Conservation (phyloP, 2,113 vertebrate species). For the Epinephelus moara region DNA sequence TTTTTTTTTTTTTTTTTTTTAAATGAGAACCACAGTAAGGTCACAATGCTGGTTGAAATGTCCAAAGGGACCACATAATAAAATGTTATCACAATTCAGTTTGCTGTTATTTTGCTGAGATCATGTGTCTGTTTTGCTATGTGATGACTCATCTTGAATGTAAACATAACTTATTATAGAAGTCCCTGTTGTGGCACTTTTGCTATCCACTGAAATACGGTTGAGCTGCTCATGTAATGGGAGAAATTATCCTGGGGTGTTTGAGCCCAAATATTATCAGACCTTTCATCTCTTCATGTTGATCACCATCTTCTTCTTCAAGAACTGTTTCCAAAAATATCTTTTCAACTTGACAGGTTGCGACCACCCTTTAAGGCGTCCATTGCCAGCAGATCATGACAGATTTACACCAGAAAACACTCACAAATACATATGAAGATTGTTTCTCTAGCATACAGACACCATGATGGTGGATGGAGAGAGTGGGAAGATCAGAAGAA, state of each 20-base stretch:
- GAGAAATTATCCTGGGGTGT: not conserved
- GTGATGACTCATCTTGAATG: conserved; percentile 6
- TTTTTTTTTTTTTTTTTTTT: not conserved
- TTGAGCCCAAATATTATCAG: not conserved
- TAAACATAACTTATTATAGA: conserved; percentile 38
- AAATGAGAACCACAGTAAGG: conserved; percentile 14
- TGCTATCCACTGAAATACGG: not conserved
- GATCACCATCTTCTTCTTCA: conserved; percentile 15
- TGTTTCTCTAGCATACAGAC: conserved; percentile 33
- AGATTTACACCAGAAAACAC: conserved; percentile 45
- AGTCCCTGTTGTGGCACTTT: conserved; percentile 15
- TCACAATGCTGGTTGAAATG: conserved; percentile 43
- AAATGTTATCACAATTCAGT: conserved; percentile 5
- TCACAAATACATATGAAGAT: conserved; percentile 55
- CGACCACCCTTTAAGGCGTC: not conserved
- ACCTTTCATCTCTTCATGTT: not conserved
- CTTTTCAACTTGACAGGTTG: not conserved
- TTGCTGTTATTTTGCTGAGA: not conserved
- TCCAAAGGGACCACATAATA: conserved; percentile 6
- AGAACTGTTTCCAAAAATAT: conserved; percentile 4
- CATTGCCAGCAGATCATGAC: conserved; percentile 25
- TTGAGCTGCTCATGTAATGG: not conserved
- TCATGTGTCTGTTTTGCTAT: not conserved
- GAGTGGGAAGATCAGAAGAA: conserved; percentile 49
- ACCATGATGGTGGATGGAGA: conserved; percentile 49